A percentile compares a stretch with the other conserved stretches of the same genome.
Evolutionary conservation across 2,888 invertebrate genomes (phyloP).

Genomic region (Drosophila tripunctata): DNA sequence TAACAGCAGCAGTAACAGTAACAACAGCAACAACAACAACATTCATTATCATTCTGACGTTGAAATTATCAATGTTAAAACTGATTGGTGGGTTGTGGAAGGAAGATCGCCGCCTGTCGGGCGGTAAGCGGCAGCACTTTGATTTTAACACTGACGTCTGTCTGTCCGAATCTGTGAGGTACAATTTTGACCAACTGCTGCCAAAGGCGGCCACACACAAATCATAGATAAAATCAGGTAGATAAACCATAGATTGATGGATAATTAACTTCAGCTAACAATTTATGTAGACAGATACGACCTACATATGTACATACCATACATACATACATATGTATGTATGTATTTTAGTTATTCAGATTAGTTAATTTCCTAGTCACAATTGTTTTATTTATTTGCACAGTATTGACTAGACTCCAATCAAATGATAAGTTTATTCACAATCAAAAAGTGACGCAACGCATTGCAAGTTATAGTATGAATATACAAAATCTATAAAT

Average conservation of each 20-base stretch:
- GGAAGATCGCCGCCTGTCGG: background rate
- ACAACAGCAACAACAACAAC: background rate
- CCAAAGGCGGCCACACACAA: constrained; percentile 36
- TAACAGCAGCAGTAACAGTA: background rate
- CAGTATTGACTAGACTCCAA: background rate
- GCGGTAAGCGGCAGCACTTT: constrained; percentile 30
- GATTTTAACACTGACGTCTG: constrained; percentile 20
- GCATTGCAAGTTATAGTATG: background rate
- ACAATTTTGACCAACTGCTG: constrained; percentile 32
- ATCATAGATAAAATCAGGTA: constrained; percentile 41
- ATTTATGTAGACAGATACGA: constrained; percentile 1
- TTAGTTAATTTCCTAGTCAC: background rate
- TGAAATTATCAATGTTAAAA: constrained; percentile 31
- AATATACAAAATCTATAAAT: background rate
- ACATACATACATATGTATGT: background rate
- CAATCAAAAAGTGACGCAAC: background rate
- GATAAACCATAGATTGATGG: constrained; percentile 34
- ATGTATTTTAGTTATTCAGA: background rate
- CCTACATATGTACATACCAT: background rate
- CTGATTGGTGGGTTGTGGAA: constrained; percentile 3
- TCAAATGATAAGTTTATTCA: constrained; percentile 10
- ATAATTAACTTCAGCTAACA: constrained; percentile 27
- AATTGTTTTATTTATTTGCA: background rate
- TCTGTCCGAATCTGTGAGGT: constrained; percentile 24
- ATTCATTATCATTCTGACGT: constrained; percentile 24